Conservation (phyloP, 2,888 invertebrate species). For the Lepetodrilus schrolli region DNA sequence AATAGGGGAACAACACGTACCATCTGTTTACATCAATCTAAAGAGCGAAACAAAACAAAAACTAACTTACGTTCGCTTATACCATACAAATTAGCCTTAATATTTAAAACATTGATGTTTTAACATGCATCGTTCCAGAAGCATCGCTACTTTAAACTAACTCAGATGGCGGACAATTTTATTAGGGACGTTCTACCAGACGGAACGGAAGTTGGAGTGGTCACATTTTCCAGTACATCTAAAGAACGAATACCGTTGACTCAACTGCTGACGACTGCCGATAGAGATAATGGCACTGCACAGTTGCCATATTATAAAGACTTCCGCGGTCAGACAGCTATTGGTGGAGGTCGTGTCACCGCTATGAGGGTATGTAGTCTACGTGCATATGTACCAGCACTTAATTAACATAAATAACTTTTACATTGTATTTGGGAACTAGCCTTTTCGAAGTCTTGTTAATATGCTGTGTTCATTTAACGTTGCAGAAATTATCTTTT, state of each 20-base stretch:
- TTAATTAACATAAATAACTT: too few relatives aligned
- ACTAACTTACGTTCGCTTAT: too few relatives aligned
- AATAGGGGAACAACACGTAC: too few relatives aligned
- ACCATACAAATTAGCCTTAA: too few relatives aligned
- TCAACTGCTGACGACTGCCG: neutral
- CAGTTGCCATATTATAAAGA: neutral
- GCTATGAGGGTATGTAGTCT: neutral
- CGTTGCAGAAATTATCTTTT: too few relatives aligned
- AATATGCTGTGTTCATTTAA: too few relatives aligned
- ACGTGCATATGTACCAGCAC: neutral
- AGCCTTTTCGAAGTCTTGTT: too few relatives aligned
- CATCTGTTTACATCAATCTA: too few relatives aligned
- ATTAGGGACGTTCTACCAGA: neutral
- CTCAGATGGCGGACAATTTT: neutral
- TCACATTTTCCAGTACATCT: neutral
- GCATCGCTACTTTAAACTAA: conserved; percentile 8
- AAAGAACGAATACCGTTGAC: neutral
- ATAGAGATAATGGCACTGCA: neutral
- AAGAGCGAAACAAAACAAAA: too few relatives aligned
- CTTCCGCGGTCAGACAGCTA: neutral
- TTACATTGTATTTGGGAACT: too few relatives aligned
- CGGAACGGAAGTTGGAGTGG: conserved; percentile 6
- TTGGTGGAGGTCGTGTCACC: neutral
- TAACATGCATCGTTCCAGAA: conserved; percentile 9
- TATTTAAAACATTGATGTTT: neutral